phyloP scores from a whole-genome alignment of 2,888 invertebrate species.

The Catotricha subobsoleta region DNA sequence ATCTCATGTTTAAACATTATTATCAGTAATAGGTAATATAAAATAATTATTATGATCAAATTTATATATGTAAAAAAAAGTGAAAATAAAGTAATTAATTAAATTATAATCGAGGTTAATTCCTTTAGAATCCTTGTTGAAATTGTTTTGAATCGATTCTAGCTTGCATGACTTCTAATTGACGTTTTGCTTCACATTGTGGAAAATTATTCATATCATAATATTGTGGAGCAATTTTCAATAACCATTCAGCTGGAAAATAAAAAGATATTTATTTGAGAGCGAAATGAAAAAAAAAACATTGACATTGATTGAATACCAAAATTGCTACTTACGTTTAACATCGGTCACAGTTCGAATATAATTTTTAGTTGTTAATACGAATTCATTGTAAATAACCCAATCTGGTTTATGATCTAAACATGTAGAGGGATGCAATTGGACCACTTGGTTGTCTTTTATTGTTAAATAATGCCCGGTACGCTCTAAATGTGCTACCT shows the following conservation, averaged over 20 bases:
- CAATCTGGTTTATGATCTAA: slow-evolving; percentile 99
- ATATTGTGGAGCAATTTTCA: slow-evolving; percentile 92
- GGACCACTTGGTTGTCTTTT: slow-evolving; percentile 98
- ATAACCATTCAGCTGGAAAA: slow-evolving; percentile 70
- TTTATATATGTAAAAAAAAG: too few species aligned
- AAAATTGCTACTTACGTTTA: slow-evolving; percentile 59
- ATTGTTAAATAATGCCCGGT: slow-evolving; percentile 97
- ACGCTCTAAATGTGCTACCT: slow-evolving; percentile 92
- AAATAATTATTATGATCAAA: too few species aligned
- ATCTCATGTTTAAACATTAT: too few species aligned
- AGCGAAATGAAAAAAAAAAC: background rate
- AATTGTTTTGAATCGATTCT: slow-evolving; percentile 72
- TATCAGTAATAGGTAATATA: too few species aligned
- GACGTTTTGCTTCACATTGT: slow-evolving; percentile 88
- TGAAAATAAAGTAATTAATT: too few species aligned
- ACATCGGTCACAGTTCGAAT: slow-evolving; percentile 97
- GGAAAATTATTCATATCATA: slow-evolving; percentile 98
- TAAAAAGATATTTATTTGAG: slow-evolving; percentile 5
- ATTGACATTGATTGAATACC: background rate
- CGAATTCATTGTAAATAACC: slow-evolving; percentile 99
- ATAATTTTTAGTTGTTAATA: slow-evolving; percentile 97
- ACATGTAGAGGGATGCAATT: slow-evolving; percentile 96
- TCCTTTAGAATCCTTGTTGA: slow-evolving; percentile 79
- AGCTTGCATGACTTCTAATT: slow-evolving; percentile 71
- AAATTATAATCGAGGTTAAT: too few species aligned